A percentile compares a stretch with the other conserved stretches of the same genome.
Conservation (phyloP, 2,797 vertebrate species). For the Gambelia wislizenii region DNA sequence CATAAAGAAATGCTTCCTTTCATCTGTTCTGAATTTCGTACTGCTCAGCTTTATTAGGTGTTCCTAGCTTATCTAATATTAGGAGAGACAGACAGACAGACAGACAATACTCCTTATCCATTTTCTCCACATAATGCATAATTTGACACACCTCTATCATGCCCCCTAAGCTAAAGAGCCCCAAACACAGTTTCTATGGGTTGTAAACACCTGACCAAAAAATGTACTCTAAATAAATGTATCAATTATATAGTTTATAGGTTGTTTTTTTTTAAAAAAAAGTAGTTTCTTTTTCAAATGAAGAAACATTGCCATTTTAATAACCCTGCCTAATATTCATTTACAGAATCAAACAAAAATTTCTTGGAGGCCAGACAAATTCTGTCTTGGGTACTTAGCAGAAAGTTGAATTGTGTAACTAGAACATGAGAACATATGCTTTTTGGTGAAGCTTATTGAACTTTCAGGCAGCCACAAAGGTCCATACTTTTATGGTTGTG, state of each 20-base stretch:
- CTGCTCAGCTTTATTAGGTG: neutral
- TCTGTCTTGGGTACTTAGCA: neutral
- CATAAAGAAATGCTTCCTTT: too few species aligned
- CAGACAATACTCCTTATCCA: neutral
- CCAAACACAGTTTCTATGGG: neutral
- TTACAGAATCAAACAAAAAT: neutral
- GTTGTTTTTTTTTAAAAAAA: neutral
- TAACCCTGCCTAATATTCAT: neutral
- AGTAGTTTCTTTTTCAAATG: neutral
- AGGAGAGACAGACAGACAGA: too few species aligned
- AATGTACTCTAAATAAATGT: neutral
- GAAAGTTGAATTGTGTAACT: neutral
- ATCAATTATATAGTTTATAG: neutral
- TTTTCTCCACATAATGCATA: neutral
- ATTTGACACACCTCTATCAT: neutral
- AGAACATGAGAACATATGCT: neutral
- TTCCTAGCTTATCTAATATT: too few species aligned
- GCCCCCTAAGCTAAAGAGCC: neutral
- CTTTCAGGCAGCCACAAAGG: neutral
- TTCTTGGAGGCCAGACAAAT: neutral
- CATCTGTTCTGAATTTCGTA: too few species aligned
- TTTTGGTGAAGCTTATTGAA: neutral
- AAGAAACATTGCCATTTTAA: neutral
- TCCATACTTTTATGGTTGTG: neutral
- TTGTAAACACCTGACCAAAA: neutral